These are phyloP conservation scores for Parnassius mnemosyne DNA, from an alignment of 2,888 invertebrate genomes.

Conservation along the genomic window DNA sequence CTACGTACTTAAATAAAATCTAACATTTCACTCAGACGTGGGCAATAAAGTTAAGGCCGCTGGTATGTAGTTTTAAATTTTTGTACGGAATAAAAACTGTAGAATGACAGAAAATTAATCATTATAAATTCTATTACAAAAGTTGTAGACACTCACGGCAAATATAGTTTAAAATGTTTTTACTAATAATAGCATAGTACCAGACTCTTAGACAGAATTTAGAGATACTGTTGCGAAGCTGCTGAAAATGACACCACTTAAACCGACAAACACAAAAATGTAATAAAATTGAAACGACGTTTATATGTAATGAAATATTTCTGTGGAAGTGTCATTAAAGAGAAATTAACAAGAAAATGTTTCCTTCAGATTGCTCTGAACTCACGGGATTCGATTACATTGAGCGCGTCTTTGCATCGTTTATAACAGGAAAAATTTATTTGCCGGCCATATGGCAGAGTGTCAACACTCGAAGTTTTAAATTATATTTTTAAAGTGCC, in stretches of 20 bases:
- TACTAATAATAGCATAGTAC: no score
- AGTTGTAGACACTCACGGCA: no score
- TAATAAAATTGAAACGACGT: no score
- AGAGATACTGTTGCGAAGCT: no score
- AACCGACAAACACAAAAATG: no score
- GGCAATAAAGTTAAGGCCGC: constrained; percentile 10
- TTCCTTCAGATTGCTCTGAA: constrained; percentile 16
- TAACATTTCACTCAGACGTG: constrained; percentile 17
- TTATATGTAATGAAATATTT: not conserved
- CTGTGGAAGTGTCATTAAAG: constrained; percentile 10
- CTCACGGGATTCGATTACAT: constrained; percentile 17
- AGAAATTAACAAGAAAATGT: constrained; percentile 17
- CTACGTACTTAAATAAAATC: constrained; percentile 10
- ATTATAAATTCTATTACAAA: no score
- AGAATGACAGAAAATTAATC: not conserved
- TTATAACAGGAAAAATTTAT: not conserved
- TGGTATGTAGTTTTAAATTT: not conserved
- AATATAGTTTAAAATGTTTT: no score
- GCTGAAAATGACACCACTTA: no score
- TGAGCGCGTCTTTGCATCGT: constrained; percentile 7
- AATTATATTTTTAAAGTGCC: no score
- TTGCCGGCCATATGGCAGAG: not conserved
- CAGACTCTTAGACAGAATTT: no score
- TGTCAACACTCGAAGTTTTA: constrained; percentile 9
- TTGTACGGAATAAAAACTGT: not conserved